Conservation (phyloP, 2,797 vertebrate genomes). For the Ceyx erithaca region DNA sequence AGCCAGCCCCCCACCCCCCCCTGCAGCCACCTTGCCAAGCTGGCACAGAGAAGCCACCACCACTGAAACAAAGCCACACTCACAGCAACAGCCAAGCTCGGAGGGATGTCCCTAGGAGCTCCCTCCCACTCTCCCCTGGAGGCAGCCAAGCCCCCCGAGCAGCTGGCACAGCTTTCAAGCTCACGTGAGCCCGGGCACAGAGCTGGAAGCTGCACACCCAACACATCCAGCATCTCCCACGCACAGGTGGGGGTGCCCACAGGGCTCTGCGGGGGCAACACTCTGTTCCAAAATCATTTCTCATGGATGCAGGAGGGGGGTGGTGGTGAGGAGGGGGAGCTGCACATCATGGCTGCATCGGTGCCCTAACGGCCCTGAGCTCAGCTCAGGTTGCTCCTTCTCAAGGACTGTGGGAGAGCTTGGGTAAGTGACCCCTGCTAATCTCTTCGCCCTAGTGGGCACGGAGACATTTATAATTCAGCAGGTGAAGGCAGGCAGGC, state of each 20-base stretch:
- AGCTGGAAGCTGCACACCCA: background rate
- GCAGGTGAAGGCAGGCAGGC: background rate
- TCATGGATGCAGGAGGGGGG: fast-evolving
- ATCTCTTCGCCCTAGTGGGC: background rate
- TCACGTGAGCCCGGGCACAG: fast-evolving
- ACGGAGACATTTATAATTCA: background rate
- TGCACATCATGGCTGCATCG: fast-evolving
- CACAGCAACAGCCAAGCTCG: fast-evolving
- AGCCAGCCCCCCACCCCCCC: background rate
- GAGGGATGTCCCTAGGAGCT: background rate
- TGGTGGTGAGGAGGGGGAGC: background rate
- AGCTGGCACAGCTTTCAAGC: fast-evolving
- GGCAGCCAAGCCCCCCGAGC: background rate
- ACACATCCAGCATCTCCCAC: background rate
- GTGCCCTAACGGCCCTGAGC: background rate
- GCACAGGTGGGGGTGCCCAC: background rate
- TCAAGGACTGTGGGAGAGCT: fast-evolving
- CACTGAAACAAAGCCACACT: conserved; percentile 18
- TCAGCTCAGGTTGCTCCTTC: background rate
- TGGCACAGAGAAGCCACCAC: background rate
- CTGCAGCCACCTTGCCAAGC: fast-evolving
- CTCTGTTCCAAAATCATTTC: background rate
- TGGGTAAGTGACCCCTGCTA: fast-evolving
- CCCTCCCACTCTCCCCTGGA: background rate
- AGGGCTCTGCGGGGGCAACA: fast-evolving